Conservation (phyloP, 2,888 invertebrate species). For the Acleris cristana region DNA sequence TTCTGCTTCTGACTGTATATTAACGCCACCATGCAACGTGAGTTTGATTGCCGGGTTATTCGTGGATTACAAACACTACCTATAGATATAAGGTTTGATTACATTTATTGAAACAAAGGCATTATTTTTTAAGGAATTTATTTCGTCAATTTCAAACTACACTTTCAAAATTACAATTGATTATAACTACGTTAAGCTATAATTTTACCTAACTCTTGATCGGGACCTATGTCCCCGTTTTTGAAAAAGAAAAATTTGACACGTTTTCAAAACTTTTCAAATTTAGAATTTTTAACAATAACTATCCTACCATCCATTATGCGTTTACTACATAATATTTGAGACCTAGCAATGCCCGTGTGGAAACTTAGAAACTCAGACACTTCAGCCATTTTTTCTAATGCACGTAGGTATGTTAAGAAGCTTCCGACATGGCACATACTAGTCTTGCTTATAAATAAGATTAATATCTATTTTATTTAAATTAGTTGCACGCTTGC, state of each 20-base stretch:
- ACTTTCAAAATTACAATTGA: constrained; percentile 81
- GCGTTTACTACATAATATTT: constrained; percentile 66
- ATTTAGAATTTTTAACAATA: constrained; percentile 57
- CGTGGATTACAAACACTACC: too few relatives aligned
- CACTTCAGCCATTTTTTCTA: constrained; percentile 9
- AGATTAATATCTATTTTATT: constrained; percentile 58
- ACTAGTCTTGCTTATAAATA: constrained; percentile 48
- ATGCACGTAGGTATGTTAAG: constrained; percentile 16
- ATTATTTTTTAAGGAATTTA: constrained; percentile 70
- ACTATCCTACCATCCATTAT: constrained; percentile 69
- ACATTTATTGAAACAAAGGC: neutral
- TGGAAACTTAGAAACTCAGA: constrained; percentile 32
- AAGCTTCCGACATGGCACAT: constrained; percentile 18
- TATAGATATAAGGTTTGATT: neutral
- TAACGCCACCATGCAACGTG: too few relatives aligned
- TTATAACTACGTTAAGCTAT: constrained; percentile 83
- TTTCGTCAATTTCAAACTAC: constrained; percentile 83
- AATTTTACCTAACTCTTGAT: constrained; percentile 74
- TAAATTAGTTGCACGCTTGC: constrained; percentile 77
- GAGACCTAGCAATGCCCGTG: constrained; percentile 47
- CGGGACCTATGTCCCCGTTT: constrained; percentile 63
- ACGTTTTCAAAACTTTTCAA: constrained; percentile 74
- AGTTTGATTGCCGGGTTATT: too few relatives aligned
- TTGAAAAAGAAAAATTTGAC: constrained; percentile 75
- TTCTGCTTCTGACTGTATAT: too few relatives aligned